These are phyloP conservation scores for Nycteola revayana DNA, from an alignment of 2,888 invertebrate genomes.

Conservation along the genomic window DNA sequence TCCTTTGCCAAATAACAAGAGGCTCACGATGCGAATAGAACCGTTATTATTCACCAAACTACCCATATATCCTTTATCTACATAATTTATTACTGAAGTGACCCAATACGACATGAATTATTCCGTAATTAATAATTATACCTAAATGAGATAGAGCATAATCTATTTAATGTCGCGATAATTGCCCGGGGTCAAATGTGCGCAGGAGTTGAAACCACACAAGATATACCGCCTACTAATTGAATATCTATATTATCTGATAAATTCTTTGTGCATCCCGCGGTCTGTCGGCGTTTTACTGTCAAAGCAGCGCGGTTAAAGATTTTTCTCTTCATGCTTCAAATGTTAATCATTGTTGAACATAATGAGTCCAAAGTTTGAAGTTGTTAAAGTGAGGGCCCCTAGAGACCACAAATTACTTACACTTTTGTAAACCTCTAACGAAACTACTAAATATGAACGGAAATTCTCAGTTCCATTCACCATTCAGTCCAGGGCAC, in stretches of 20 bases:
- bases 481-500: too few species aligned
- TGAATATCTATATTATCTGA: constrained; percentile 54
- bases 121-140: constrained; percentile 61
- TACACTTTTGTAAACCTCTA: too few species aligned
- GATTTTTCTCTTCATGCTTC: too few species aligned
- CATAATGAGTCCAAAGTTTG: too few species aligned
- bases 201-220: constrained; percentile 52
- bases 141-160: constrained; percentile 42
- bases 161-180: constrained; percentile 33
- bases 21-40: too few species aligned
- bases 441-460: too few species aligned
- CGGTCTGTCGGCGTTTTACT: constrained; percentile 45
- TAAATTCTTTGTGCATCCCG: constrained; percentile 61
- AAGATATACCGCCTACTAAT: constrained; percentile 60
- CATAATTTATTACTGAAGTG: constrained; percentile 32
- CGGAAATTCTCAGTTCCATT: too few species aligned
- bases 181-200: constrained; percentile 50
- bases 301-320: constrained; percentile 7
- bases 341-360: too few species aligned
- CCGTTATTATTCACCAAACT: too few species aligned
- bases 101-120: constrained; percentile 46
- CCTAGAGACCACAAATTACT: too few species aligned
- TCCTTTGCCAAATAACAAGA: too few species aligned
- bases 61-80: constrained; percentile 9
- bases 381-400: too few species aligned